Percentiles rank a stretch among this genome's conserved stretches.
phyloP scores from a whole-genome alignment of 2,888 invertebrate species.

The Meloe dianella region DNA sequence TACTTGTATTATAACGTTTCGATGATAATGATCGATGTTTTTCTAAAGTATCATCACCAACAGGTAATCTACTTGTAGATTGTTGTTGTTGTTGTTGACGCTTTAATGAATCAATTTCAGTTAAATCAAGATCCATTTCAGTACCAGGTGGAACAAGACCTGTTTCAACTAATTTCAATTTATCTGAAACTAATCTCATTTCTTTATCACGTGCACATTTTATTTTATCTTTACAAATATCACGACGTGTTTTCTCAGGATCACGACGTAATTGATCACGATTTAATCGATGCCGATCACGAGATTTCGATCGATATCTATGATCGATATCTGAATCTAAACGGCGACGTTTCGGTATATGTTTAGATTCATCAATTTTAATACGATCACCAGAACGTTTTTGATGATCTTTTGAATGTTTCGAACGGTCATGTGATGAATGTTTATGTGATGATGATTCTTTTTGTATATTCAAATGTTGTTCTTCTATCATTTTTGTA shows the following conservation, averaged over 20 bases:
- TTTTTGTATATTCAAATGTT: no score
- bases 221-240: slow-evolving; percentile 57
- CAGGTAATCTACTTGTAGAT: neutral
- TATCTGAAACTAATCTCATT: slow-evolving; percentile 56
- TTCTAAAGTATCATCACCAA: neutral
- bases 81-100: slow-evolving; percentile 1
- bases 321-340: slow-evolving; percentile 14
- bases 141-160: slow-evolving; percentile 60
- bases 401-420: slow-evolving; percentile 20
- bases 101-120: slow-evolving; percentile 27
- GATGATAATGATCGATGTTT: slow-evolving; percentile 10
- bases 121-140: slow-evolving; percentile 57
- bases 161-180: slow-evolving; percentile 57
- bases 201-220: slow-evolving; percentile 56
- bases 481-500: no score
- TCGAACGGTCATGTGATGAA: slow-evolving; percentile 1
- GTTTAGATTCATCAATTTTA: slow-evolving; percentile 14
- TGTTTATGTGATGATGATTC: slow-evolving; percentile 8
- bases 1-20: slow-evolving; percentile 13
- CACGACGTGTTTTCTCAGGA: slow-evolving; percentile 58
- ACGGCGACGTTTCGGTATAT: slow-evolving; percentile 19
- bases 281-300: slow-evolving; percentile 16
- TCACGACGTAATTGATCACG: slow-evolving; percentile 47
- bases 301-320: slow-evolving; percentile 21
- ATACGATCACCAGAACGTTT: slow-evolving; percentile 14